phyloP scores from a whole-genome alignment of 1,140 invertebrate genomes.

The Habropoda laboriosa region DNA sequence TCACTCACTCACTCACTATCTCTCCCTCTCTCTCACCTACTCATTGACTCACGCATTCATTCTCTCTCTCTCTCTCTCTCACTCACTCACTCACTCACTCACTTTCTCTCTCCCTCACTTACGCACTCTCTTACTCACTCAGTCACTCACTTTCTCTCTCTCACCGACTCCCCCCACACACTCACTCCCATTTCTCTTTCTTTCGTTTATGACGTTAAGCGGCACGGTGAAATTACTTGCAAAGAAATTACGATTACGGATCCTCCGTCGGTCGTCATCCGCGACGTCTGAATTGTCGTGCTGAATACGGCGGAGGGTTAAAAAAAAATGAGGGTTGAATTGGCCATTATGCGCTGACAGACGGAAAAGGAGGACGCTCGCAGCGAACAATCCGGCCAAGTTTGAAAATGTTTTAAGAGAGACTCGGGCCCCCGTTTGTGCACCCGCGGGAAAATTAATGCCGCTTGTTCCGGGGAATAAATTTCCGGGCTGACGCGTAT shows the following conservation, averaged over 20 bases:
- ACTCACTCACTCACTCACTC: no score
- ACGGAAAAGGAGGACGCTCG: neutral
- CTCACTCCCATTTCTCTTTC: neutral
- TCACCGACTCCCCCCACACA: neutral
- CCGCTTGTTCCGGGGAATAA: constrained; percentile 19
- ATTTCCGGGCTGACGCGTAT: constrained; percentile 18
- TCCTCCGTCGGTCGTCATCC: constrained; percentile 11
- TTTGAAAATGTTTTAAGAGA: constrained; percentile 51
- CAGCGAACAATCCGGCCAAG: constrained; percentile 22
- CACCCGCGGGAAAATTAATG: constrained; percentile 34
- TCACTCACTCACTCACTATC: no score
- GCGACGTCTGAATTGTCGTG: constrained; percentile 41
- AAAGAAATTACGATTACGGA: constrained; percentile 51
- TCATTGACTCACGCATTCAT: no score
- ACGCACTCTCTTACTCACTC: neutral
- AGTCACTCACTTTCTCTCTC: no score
- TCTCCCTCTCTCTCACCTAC: no score
- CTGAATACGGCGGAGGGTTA: constrained; percentile 39
- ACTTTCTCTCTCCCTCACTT: no score
- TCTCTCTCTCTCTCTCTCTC: no score
- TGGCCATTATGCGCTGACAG: constrained; percentile 24
- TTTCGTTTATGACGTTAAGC: constrained; percentile 23
- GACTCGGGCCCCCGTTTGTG: neutral
- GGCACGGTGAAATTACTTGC: constrained; percentile 32
- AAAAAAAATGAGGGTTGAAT: constrained; percentile 33